A percentile compares a stretch with the other conserved stretches of the same genome.
phyloP scores from a whole-genome alignment of 2,888 invertebrate genomes.

The Lithodes maja region DNA sequence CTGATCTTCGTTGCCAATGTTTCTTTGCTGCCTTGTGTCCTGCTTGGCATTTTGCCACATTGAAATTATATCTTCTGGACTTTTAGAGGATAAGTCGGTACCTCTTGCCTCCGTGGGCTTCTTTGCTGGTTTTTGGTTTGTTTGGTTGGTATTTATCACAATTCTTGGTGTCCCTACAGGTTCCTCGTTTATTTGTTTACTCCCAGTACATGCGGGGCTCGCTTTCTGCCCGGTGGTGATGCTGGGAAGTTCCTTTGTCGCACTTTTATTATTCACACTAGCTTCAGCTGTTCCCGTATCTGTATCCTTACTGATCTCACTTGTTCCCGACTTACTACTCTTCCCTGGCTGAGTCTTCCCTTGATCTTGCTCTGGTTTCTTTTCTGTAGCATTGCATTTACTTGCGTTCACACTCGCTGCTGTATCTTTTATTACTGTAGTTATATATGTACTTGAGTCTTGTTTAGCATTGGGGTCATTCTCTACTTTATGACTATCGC shows the following conservation, averaged over 20 bases:
- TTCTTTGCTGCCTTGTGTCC: background rate
- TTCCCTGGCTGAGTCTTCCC: background rate
- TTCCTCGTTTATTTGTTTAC: background rate
- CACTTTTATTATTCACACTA: background rate
- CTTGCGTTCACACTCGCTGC: background rate
- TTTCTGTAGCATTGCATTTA: background rate
- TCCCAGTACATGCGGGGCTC: background rate
- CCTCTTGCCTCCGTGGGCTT: background rate
- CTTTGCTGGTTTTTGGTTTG: background rate
- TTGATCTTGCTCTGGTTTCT: background rate
- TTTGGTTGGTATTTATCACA: background rate
- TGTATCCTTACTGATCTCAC: background rate
- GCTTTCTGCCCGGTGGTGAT: background rate
- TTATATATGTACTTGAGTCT: no score
- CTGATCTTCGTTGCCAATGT: background rate
- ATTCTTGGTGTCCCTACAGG: background rate
- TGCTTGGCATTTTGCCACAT: background rate
- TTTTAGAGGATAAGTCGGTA: no score
- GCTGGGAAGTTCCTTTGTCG: background rate
- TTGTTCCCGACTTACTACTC: background rate
- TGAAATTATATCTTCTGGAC: no score
- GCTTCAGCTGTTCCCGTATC: background rate
- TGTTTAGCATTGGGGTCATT: background rate
- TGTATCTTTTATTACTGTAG: background rate
- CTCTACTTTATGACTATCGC: background rate